phyloP scores from a whole-genome alignment of 2,888 invertebrate genomes.

The Xanthorhoe spadicearia region DNA sequence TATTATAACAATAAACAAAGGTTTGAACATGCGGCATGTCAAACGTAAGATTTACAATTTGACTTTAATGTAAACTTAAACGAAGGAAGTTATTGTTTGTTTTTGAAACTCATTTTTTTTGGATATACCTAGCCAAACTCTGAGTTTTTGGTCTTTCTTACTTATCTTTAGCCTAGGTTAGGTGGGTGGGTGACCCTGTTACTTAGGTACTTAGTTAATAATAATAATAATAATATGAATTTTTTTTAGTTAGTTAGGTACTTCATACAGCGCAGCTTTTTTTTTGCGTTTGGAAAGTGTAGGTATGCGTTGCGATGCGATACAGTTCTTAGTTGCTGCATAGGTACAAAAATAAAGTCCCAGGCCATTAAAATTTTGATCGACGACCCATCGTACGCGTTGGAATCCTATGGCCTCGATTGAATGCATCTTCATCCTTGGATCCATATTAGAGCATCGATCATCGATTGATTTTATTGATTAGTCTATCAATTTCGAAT shows the following conservation, averaged over 20 bases:
- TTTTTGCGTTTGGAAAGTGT: neutral
- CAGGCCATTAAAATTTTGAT: constrained; percentile 16
- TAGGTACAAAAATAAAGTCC: neutral
- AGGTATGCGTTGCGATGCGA: neutral
- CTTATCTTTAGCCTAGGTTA: no score
- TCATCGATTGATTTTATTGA: constrained; percentile 51
- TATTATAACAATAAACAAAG: no score
- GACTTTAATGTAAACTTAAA: constrained; percentile 14
- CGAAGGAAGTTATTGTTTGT: neutral
- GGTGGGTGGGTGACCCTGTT: no score
- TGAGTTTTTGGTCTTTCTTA: no score
- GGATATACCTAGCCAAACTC: neutral
- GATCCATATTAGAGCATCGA: constrained; percentile 43
- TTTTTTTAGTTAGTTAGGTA: no score
- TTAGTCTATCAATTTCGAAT: constrained; percentile 54
- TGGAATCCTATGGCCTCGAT: constrained; percentile 63
- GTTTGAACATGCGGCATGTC: no score
- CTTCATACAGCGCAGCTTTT: no score
- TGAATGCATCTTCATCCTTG: constrained; percentile 48
- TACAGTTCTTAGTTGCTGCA: constrained; percentile 5
- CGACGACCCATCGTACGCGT: constrained; percentile 53
- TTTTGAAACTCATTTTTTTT: neutral
- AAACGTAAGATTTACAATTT: constrained; percentile 27
- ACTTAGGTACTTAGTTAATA: no score
- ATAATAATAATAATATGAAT: no score